These are phyloP conservation scores for Vidua macroura DNA, from an alignment of 2,113 vertebrate species.

Conservation along the genomic window DNA sequence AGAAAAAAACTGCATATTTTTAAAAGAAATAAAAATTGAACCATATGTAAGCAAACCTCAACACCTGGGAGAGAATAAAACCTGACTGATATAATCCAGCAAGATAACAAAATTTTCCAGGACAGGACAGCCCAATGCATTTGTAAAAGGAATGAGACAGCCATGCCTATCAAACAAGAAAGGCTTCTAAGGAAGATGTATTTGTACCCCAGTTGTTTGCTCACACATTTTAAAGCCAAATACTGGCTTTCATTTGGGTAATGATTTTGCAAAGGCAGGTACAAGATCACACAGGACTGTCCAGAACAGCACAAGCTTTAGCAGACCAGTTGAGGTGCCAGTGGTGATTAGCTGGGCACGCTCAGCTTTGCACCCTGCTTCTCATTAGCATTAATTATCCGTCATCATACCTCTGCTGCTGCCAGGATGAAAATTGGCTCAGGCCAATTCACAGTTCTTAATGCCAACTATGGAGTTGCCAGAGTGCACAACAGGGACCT, in stretches of 20 bases:
- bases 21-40: not conserved
- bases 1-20: accelerated
- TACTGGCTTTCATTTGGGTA: not conserved
- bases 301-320: not conserved
- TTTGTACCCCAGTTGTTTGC: not conserved
- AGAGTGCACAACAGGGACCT: not conserved
- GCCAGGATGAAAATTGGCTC: conserved; percentile 21
- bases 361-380: conserved; percentile 21
- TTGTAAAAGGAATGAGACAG: not conserved
- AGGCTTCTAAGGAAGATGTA: not conserved
- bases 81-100: not conserved
- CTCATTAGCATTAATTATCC: conserved; percentile 49
- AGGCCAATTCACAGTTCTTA: not conserved
- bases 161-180: accelerated
- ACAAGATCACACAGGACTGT: not conserved
- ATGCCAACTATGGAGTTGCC: not conserved
- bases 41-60: not conserved
- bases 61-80: not conserved
- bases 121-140: not conserved
- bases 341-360: not conserved
- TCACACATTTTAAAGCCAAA: not conserved
- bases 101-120: not conserved
- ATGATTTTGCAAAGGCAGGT: not conserved
- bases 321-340: not conserved
- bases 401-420: conserved; percentile 2